These are phyloP conservation scores for Bambusicola thoracicus DNA, from an alignment of 2,113 vertebrate genomes.

Conservation along the genomic window DNA sequence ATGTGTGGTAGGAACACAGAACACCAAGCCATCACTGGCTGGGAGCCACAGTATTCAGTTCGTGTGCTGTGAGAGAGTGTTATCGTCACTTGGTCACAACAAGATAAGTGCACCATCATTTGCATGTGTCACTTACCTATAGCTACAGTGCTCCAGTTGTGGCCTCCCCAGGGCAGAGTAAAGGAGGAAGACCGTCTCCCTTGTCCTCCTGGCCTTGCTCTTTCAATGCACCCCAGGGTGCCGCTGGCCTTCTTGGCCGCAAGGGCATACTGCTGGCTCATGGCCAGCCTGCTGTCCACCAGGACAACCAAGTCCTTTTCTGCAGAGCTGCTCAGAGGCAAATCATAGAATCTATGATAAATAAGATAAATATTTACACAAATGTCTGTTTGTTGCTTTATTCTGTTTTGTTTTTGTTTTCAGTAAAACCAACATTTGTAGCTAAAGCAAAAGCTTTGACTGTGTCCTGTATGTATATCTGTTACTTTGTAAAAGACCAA, in stretches of 20 bases:
- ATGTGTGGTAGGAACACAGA: background rate
- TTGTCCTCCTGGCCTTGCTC: too few species aligned
- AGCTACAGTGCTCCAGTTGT: background rate
- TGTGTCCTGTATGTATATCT: background rate
- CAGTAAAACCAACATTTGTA: constrained; percentile 22
- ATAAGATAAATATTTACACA: constrained; percentile 46
- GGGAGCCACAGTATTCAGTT: background rate
- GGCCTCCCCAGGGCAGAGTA: too few species aligned
- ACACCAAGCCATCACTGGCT: background rate
- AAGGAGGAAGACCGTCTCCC: too few species aligned
- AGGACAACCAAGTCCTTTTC: too few species aligned
- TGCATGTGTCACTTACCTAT: background rate
- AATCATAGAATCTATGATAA: too few species aligned
- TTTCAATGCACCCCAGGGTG: too few species aligned
- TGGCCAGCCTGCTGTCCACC: too few species aligned
- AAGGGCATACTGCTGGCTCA: too few species aligned
- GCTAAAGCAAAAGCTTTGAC: constrained; percentile 42
- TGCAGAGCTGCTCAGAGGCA: background rate
- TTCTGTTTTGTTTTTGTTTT: background rate
- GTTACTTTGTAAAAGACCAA: constrained; percentile 12
- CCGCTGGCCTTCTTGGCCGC: too few species aligned
- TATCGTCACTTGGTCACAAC: background rate
- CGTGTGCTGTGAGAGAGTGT: too few species aligned
- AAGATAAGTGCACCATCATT: background rate
- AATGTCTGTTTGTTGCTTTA: background rate